Percentiles rank a stretch among this genome's conserved stretches.
Conservation (phyloP, 2,888 invertebrate genomes). For the Tortrix viridana region DNA sequence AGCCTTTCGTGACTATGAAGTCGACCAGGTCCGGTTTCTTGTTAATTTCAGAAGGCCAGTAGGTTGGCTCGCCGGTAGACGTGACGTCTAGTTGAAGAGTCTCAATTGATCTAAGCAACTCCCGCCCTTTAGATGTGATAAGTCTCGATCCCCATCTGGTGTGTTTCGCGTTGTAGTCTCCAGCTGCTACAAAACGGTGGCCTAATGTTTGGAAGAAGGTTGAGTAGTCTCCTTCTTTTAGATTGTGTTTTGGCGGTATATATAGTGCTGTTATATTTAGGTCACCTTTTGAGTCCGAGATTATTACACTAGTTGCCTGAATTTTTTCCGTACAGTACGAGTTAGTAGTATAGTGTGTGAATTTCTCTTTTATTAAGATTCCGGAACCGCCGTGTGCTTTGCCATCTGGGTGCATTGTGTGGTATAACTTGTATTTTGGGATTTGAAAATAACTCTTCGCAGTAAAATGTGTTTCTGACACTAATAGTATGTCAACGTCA, state of each 20-base stretch:
- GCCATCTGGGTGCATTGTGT: constrained; percentile 45
- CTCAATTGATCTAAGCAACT: not conserved
- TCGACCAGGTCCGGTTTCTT: constrained; percentile 26
- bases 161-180: constrained; percentile 32
- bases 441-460: constrained; percentile 36
- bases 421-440: constrained; percentile 47
- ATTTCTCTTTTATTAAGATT: constrained; percentile 37
- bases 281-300: constrained; percentile 3
- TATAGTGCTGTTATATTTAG: constrained; percentile 25
- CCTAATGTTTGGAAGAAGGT: constrained; percentile 31
- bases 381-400: constrained; percentile 42
- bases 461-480: constrained; percentile 43
- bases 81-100: not conserved
- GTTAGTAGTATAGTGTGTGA: constrained; percentile 34
- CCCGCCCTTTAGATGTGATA: not conserved
- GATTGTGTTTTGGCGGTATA: constrained; percentile 32
- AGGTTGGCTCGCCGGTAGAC: not conserved
- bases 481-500: too few species aligned
- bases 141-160: not conserved
- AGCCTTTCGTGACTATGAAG: constrained; percentile 17
- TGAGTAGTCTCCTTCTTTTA: constrained; percentile 16
- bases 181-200: constrained; percentile 23
- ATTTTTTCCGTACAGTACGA: constrained; percentile 34
- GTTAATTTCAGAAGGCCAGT: constrained; percentile 3
- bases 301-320: constrained; percentile 34